Evolutionary conservation across 2,888 invertebrate species (phyloP).

Genomic region (Marronus borbonicus): DNA sequence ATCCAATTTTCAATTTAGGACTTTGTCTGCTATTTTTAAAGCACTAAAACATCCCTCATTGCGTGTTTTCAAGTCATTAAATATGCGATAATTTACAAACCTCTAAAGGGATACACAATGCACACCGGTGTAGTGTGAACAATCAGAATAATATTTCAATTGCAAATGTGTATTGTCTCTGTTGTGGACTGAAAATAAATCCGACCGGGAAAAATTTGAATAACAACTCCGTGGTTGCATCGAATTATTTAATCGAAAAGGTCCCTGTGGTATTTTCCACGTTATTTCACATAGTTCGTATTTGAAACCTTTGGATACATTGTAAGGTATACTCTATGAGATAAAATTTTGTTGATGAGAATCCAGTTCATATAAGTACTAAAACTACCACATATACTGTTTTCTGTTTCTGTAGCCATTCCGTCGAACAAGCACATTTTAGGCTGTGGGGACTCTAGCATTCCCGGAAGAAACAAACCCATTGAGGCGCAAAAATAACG

Average conservation of each 20-base stretch:
- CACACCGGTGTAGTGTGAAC: constrained; percentile 28
- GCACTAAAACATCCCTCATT: neutral
- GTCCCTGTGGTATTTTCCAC: neutral
- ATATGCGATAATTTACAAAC: constrained; percentile 14
- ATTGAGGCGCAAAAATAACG: too few species aligned
- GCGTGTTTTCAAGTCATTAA: constrained; percentile 14
- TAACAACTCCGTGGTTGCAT: constrained; percentile 41
- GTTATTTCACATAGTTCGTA: neutral
- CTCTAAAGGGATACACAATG: constrained; percentile 1
- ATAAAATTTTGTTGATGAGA: too few species aligned
- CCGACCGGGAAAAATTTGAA: constrained; percentile 40
- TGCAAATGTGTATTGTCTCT: constrained; percentile 42
- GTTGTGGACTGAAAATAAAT: constrained; percentile 14
- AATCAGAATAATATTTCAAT: constrained; percentile 44
- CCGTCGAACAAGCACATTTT: too few species aligned
- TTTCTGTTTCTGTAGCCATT: too few species aligned
- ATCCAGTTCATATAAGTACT: too few species aligned
- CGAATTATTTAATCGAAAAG: constrained; percentile 39
- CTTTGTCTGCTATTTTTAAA: too few species aligned
- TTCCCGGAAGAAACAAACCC: too few species aligned
- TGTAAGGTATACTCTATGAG: too few species aligned
- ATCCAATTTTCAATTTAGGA: too few species aligned
- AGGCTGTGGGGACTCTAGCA: too few species aligned
- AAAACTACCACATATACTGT: too few species aligned
- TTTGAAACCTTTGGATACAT: too few species aligned